These are phyloP conservation scores for Lagopus muta DNA, from an alignment of 2,113 vertebrate species.

Conservation along the genomic window DNA sequence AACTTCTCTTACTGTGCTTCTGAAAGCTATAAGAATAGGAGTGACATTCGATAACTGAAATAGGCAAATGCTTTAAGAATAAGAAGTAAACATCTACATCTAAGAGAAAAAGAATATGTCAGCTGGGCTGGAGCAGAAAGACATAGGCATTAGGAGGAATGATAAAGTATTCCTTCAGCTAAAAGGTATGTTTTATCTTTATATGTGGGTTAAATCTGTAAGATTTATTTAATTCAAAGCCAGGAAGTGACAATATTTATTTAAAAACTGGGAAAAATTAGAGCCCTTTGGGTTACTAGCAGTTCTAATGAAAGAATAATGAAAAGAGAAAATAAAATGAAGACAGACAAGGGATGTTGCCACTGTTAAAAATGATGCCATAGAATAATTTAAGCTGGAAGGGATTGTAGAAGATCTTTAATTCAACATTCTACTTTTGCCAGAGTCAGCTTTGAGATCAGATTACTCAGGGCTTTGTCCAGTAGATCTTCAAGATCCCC, in stretches of 20 bases:
- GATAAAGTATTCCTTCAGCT: background rate
- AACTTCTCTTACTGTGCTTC: conserved; percentile 13
- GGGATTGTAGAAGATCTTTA: background rate
- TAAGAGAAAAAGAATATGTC: background rate
- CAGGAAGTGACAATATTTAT: background rate
- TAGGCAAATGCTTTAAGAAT: background rate
- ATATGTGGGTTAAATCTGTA: background rate
- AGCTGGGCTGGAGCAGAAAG: background rate
- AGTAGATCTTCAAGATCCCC: background rate
- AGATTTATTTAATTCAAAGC: background rate
- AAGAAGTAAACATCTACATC: background rate
- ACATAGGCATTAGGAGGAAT: background rate
- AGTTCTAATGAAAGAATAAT: background rate
- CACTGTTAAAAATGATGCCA: background rate
- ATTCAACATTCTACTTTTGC: background rate
- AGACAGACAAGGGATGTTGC: background rate
- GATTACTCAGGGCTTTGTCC: background rate
- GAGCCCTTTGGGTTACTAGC: background rate
- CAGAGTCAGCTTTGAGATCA: background rate
- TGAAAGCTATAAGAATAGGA: background rate
- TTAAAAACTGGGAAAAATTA: background rate
- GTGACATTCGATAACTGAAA: background rate
- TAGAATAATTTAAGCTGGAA: background rate
- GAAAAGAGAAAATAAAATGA: background rate
- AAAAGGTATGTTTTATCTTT: background rate